A percentile compares a stretch with the other conserved stretches of the same genome.
Evolutionary conservation across 1,140 invertebrate species (phyloP).

Genomic region (Nymphalis io): DNA sequence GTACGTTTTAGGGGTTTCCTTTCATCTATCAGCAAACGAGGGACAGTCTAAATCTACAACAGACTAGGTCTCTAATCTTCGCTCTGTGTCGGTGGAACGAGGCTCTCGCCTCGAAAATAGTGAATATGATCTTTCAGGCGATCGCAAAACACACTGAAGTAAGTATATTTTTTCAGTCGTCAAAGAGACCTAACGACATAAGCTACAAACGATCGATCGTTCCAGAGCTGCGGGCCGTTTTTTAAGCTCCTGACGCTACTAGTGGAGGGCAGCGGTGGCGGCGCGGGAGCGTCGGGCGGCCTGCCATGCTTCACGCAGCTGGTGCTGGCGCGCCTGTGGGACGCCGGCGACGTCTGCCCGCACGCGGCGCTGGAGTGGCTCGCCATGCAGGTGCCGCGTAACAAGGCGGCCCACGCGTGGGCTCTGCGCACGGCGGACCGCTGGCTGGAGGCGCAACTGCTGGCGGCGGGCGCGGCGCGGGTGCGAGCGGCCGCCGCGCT

Average conservation of each 20-base stretch:
- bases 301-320: slow-evolving; percentile 94
- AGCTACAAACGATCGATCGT: background rate
- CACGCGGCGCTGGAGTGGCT: slow-evolving; percentile 96
- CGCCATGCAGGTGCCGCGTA: slow-evolving; percentile 90
- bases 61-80: slow-evolving; percentile 95
- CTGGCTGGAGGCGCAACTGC: slow-evolving; percentile 94
- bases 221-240: slow-evolving; percentile 90
- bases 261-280: slow-evolving; percentile 86
- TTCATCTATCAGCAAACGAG: slow-evolving; percentile 97
- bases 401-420: slow-evolving; percentile 94
- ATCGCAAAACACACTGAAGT: slow-evolving; percentile 94
- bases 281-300: slow-evolving; percentile 84
- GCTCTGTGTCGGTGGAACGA: slow-evolving; percentile 95
- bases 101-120: slow-evolving; percentile 90
- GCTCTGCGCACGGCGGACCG: slow-evolving; percentile 92
- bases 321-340: slow-evolving; percentile 93
- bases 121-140: slow-evolving; percentile 93
- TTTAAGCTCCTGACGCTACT: slow-evolving; percentile 93
- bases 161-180: slow-evolving; percentile 42
- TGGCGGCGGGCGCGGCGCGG: slow-evolving; percentile 91
- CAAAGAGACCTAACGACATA: background rate
- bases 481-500: slow-evolving; percentile 92
- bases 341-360: slow-evolving; percentile 93
- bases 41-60: slow-evolving; percentile 94
- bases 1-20: slow-evolving; percentile 87